A percentile compares a stretch with the other conserved stretches of the same genome.
Conservation (phyloP, 2,888 invertebrate genomes). For the Venustoraphidia nigricollis region DNA sequence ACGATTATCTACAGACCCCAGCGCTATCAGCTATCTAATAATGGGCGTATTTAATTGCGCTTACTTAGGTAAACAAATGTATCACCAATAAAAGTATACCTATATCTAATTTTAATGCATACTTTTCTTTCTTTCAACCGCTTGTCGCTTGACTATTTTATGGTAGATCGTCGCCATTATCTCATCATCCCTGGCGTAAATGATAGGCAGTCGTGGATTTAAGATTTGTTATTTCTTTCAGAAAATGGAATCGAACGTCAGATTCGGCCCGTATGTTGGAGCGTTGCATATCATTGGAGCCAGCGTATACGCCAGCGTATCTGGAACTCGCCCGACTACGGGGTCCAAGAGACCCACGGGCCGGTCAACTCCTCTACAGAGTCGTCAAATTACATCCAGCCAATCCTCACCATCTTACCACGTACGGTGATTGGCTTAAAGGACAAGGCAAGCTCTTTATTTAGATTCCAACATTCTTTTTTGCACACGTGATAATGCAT, state of each 20-base stretch:
- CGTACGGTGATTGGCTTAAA: constrained; percentile 56
- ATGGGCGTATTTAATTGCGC: no score
- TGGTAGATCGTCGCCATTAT: no score
- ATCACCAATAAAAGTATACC: no score
- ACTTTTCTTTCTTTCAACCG: no score
- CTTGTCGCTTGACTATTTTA: no score
- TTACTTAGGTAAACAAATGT: no score
- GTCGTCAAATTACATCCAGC: constrained; percentile 48
- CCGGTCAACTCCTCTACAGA: constrained; percentile 39
- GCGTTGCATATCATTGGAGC: constrained; percentile 49
- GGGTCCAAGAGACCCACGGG: constrained; percentile 34
- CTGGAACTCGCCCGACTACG: constrained; percentile 46
- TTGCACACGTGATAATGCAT: no score
- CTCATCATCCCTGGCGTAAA: no score
- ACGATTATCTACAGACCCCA: no score
- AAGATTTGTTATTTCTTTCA: constrained; percentile 22
- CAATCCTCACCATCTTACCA: constrained; percentile 52
- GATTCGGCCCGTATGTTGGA: constrained; percentile 53
- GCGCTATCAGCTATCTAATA: no score
- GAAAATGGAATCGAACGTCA: constrained; percentile 46
- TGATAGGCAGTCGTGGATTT: neutral
- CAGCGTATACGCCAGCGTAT: constrained; percentile 53
- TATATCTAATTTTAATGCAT: no score
- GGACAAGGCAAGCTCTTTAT: constrained; percentile 37
- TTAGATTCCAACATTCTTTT: neutral